Evolutionary conservation across 2,797 vertebrate species (phyloP).

Genomic region (Notolabrus celidotus): DNA sequence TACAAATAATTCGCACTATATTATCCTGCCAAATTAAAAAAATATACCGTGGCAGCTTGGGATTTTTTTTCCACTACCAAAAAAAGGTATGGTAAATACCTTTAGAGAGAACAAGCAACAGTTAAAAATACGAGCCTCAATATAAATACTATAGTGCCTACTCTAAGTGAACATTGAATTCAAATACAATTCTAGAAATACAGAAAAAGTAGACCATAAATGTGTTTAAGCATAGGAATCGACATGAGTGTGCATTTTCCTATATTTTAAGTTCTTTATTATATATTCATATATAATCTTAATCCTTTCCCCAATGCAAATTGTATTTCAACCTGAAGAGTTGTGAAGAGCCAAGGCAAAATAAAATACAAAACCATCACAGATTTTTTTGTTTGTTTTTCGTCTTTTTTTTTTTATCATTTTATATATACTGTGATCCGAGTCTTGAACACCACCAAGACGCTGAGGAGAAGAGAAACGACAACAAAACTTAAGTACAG

Average conservation of each 20-base stretch:
- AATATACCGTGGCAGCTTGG: slow-evolving; percentile 99
- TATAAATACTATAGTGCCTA: slow-evolving; percentile 99
- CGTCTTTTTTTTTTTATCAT: slow-evolving; percentile 74
- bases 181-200: slow-evolving; percentile 99
- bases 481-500: slow-evolving; percentile 93
- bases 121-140: slow-evolving; percentile 99
- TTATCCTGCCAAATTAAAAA: slow-evolving; percentile 99
- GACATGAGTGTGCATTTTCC: slow-evolving; percentile 99
- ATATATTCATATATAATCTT: slow-evolving; percentile 93
- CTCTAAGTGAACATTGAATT: slow-evolving; percentile 99
- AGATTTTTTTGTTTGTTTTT: slow-evolving; percentile 81
- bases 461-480: slow-evolving; percentile 90
- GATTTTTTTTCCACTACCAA: slow-evolving; percentile 98
- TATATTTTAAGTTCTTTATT: slow-evolving; percentile 98
- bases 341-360: slow-evolving; percentile 98
- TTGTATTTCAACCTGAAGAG: slow-evolving; percentile 99
- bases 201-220: slow-evolving; percentile 99
- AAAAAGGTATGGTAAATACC: slow-evolving; percentile 98
- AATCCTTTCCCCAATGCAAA: slow-evolving; percentile 99
- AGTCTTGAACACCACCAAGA: slow-evolving; percentile 97
- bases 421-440: slow-evolving; percentile 87
- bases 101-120: slow-evolving; percentile 99
- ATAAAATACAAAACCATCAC: slow-evolving; percentile 91
- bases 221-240: slow-evolving; percentile 99
- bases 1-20: slow-evolving; percentile 99